These are phyloP conservation scores for Misgurnus mizolepis DNA, from an alignment of 2,113 vertebrate species.

Conservation along the genomic window DNA sequence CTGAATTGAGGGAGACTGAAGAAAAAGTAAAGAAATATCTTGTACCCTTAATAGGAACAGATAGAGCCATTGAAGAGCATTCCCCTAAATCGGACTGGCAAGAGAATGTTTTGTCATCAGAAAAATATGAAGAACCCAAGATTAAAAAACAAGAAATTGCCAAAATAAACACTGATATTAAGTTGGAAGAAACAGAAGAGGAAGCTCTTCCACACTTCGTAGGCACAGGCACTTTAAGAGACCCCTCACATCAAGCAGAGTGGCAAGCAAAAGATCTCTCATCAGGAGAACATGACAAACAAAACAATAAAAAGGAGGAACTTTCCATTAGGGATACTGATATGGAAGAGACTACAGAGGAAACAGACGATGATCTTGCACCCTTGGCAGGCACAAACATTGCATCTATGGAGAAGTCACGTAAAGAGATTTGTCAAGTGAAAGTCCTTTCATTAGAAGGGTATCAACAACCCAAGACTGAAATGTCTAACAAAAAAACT, in stretches of 20 bases:
- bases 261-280: not conserved
- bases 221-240: not conserved
- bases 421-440: conserved; percentile 1
- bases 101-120: not conserved
- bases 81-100: not conserved
- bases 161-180: not conserved
- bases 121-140: not conserved
- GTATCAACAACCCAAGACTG: not conserved
- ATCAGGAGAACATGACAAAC: not conserved
- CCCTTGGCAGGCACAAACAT: conserved; percentile 6
- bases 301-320: not conserved
- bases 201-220: not conserved
- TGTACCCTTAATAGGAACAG: not conserved
- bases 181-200: not conserved
- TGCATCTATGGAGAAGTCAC: conserved; percentile 9
- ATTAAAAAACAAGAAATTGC: not conserved
- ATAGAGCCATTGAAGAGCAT: not conserved
- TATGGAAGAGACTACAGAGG: not conserved
- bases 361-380: not conserved
- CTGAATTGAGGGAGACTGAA: not conserved
- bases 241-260: conserved; percentile 1
- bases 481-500: not conserved
- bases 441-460: conserved; percentile 2
- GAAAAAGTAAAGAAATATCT: not conserved
- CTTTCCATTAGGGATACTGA: not conserved